A percentile compares a stretch with the other conserved stretches of the same genome.
phyloP scores from a whole-genome alignment of 2,113 vertebrate species.

The Talpa occidentalis region DNA sequence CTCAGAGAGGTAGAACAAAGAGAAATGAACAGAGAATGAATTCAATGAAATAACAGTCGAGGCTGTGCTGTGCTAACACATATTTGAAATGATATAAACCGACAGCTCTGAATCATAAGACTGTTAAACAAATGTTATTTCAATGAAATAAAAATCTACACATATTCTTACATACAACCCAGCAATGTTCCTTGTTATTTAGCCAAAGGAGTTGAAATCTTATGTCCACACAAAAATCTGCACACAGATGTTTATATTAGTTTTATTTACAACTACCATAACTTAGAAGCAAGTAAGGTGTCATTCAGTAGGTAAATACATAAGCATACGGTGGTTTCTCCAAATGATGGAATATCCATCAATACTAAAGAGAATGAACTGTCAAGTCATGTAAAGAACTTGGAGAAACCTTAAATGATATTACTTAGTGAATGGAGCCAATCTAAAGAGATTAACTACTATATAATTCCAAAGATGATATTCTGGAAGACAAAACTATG shows the following conservation, averaged over 20 bases:
- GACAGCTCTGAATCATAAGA: too few species aligned
- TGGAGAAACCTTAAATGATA: not conserved
- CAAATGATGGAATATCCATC: not conserved
- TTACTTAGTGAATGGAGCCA: not conserved
- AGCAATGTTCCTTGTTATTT: not conserved
- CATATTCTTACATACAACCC: not conserved
- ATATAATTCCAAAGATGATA: not conserved
- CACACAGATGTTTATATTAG: not conserved
- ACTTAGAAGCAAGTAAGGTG: not conserved
- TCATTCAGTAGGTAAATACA: not conserved
- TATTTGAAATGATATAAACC: too few species aligned
- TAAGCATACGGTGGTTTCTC: not conserved
- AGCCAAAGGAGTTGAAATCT: not conserved
- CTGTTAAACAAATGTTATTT: too few species aligned
- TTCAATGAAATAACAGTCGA: too few species aligned
- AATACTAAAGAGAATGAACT: not conserved
- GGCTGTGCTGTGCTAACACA: too few species aligned
- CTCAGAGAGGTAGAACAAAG: too few species aligned
- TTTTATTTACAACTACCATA: not conserved
- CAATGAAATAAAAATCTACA: not conserved
- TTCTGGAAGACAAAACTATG: not conserved
- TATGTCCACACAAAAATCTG: not conserved
- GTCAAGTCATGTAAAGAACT: not conserved
- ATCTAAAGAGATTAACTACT: not conserved
- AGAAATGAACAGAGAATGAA: too few species aligned